Percentiles rank a stretch among this genome's conserved stretches.
These are phyloP conservation scores for Agonum fuliginosum DNA, from an alignment of 2,888 invertebrate genomes.

Conservation along the genomic window DNA sequence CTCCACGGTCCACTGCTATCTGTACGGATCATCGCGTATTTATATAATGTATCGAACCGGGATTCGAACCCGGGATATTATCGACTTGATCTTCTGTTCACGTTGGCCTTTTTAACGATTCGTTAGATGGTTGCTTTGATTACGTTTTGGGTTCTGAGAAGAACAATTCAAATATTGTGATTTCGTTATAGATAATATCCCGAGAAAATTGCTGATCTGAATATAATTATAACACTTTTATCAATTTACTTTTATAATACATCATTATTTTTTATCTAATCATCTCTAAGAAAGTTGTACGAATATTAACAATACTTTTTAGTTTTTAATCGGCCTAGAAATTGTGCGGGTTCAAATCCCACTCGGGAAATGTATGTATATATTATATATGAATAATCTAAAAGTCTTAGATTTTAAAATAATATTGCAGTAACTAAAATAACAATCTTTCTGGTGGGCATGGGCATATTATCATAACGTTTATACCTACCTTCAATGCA, in stretches of 20 bases:
- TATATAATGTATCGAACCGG: conserved; percentile 51
- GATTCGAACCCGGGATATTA: conserved; percentile 45
- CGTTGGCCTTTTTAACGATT: conserved; percentile 43
- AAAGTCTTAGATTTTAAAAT: no score
- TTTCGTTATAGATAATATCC: background rate
- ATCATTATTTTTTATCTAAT: conserved; percentile 18
- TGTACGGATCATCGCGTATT: conserved; percentile 50
- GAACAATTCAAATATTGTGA: conserved; percentile 43
- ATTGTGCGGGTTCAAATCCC: no score
- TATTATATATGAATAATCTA: no score
- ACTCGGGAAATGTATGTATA: no score
- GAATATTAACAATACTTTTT: no score
- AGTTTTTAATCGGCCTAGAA: no score
- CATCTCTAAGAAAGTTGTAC: no score
- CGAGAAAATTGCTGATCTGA: conserved; percentile 19
- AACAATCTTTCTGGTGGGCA: no score
- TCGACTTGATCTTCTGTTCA: conserved; percentile 32
- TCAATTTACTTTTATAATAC: conserved; percentile 11
- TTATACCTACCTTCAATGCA: no score
- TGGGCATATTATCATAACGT: no score
- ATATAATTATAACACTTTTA: conserved; percentile 43
- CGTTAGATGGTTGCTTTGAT: conserved; percentile 43
- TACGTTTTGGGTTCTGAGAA: conserved; percentile 38
- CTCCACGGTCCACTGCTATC: conserved; percentile 13
- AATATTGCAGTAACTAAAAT: no score